Evolutionary conservation across 2,888 invertebrate genomes (phyloP), one percentile per base, ranked within the genome.

Genomic region (Papilio protenor): DNA sequence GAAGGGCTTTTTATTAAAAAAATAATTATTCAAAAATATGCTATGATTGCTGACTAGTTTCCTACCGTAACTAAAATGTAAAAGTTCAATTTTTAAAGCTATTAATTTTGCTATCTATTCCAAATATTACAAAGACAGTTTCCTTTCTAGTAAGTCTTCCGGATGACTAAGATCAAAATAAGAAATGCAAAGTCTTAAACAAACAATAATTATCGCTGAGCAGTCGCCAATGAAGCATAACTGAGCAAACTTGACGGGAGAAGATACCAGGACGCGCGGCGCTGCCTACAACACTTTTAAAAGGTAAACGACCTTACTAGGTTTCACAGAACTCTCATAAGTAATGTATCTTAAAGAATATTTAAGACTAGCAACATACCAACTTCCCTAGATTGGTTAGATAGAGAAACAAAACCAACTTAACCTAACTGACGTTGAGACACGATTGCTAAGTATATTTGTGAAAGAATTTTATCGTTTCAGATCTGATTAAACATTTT

Each of bases 221-320:
- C 66, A 69, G 23, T 16, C 57, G 66, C 12, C 73, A 47, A 55
- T 74, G 73, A 77, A 45, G 77, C 74, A 73, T 73, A 72, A 77
- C 77, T 73, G 23, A 70, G 40, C 33, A 74, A 77, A 77, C 45
- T 18, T 47, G 45, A 69, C n/a, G 12, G 71, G 23, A 57, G 23
- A 27, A 69, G 45, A 49, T 57, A 57, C 49, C 33, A 70, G 47
- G 57, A 76, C 18, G 14, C 57, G 77, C 77, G 77, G 73, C 77
- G 77, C 74, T 77, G 74, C 40, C 12, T 18, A 27, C 57, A n/a
- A 33, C 52, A 73, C 77, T 70, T 77, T 70, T 70, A 64, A 69
- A 69, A 70, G 77, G 74, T 70, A 59, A 77, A 77, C 23, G 73
- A 77, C 73, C 73, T 64, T 69, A 73, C 69, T 45, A 21, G 59